Evolutionary conservation across 2,888 invertebrate genomes (phyloP).

Genomic region (Melanchra persicariae): DNA sequence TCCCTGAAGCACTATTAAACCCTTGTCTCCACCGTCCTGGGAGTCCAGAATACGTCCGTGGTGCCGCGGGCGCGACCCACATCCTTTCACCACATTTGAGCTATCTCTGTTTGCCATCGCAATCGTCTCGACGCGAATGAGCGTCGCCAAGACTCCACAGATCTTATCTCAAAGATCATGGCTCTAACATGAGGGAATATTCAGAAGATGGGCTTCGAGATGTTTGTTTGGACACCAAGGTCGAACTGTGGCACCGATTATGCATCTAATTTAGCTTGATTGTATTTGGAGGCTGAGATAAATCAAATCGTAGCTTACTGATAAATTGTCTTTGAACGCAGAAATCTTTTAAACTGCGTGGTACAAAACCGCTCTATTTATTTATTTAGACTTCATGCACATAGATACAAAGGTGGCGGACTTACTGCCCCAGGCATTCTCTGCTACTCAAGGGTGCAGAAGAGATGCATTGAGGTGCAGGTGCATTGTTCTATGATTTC

Average conservation of each 20-base stretch:
- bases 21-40: constrained; percentile 29
- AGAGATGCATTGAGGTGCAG: too few species aligned
- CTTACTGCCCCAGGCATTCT: too few species aligned
- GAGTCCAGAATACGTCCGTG: constrained; percentile 68
- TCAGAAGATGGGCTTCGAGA: constrained; percentile 20
- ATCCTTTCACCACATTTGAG: constrained; percentile 86
- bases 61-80: constrained; percentile 85
- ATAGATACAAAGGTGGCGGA: too few species aligned
- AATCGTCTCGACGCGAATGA: constrained; percentile 77
- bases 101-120: constrained; percentile 89
- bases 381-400: too few species aligned
- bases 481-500: too few species aligned
- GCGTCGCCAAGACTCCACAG: constrained; percentile 48
- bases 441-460: too few species aligned
- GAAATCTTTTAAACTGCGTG: too few species aligned
- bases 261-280: not conserved
- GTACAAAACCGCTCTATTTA: too few species aligned
- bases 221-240: constrained; percentile 28
- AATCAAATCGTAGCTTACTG: not conserved
- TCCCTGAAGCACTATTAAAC: not conserved
- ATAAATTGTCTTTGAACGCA: too few species aligned
- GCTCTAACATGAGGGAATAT: constrained; percentile 54
- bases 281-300: not conserved
- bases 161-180: constrained; percentile 52
- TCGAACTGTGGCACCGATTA: constrained; percentile 10